Percentiles rank a stretch among this genome's conserved stretches.
Evolutionary conservation across 2,113 vertebrate genomes (phyloP).

Genomic region (Strix aluco): DNA sequence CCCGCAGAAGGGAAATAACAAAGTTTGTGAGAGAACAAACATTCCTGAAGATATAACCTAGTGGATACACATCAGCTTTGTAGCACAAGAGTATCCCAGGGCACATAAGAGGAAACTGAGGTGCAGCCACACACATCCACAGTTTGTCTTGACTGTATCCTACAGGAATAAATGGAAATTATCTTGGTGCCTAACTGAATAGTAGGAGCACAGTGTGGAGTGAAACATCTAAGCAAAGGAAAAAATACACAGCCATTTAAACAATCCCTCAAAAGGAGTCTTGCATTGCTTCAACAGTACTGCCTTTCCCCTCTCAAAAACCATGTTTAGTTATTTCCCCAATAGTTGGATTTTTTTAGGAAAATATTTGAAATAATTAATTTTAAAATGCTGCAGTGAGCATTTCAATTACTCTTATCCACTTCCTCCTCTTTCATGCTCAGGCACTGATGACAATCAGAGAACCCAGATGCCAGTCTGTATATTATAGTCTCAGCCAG

Average conservation of each 20-base stretch:
- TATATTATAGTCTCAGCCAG: constrained; percentile 8
- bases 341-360: neutral
- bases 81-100: neutral
- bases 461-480: constrained; percentile 17
- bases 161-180: neutral
- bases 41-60: neutral
- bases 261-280: neutral
- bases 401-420: neutral
- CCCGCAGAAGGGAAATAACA: neutral
- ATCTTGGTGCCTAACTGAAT: neutral
- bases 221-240: neutral
- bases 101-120: neutral
- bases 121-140: neutral
- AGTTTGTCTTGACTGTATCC: neutral
- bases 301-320: neutral
- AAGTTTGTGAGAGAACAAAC: neutral
- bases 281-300: neutral
- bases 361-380: constrained; percentile 29
- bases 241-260: neutral
- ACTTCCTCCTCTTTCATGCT: neutral
- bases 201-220: neutral
- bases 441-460: constrained; percentile 7
- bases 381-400: constrained; percentile 3
- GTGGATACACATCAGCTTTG: neutral
- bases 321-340: neutral